Evolutionary conservation across 2,113 vertebrate genomes (phyloP).

Genomic region (Podarcis cretensis): DNA sequence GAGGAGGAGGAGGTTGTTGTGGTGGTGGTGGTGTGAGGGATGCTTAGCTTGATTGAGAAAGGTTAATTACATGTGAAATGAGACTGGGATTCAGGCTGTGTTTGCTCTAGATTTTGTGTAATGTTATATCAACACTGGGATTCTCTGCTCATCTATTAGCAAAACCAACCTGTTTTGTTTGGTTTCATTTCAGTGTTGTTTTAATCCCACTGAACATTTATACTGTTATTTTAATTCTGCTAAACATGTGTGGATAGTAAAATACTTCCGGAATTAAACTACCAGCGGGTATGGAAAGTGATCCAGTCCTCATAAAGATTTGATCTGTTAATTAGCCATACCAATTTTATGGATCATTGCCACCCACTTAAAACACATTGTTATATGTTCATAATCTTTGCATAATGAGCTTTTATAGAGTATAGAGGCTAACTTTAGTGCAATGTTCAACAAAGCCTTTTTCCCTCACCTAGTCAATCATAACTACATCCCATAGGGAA

Average conservation of each 20-base stretch:
- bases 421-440: constrained; percentile 65
- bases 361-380: constrained; percentile 81
- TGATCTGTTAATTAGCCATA: constrained; percentile 86
- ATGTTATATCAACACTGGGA: constrained; percentile 84
- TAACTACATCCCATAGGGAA: not conserved
- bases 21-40: constrained; percentile 42
- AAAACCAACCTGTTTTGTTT: constrained; percentile 86
- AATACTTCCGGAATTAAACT: constrained; percentile 81
- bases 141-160: constrained; percentile 84
- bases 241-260: constrained; percentile 81
- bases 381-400: constrained; percentile 83
- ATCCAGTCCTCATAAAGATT: constrained; percentile 80
- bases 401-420: constrained; percentile 84
- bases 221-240: constrained; percentile 82
- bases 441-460: constrained; percentile 41
- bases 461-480: constrained; percentile 31
- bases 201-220: constrained; percentile 83
- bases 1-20: constrained; percentile 48
- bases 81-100: constrained; percentile 80
- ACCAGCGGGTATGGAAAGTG: constrained; percentile 79
- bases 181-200: constrained; percentile 83
- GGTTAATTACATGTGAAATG: constrained; percentile 87
- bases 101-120: constrained; percentile 84
- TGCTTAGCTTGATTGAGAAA: constrained; percentile 83
- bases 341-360: constrained; percentile 86